Percentiles rank a stretch among this genome's conserved stretches.
phyloP scores from a whole-genome alignment of 2,113 vertebrate genomes.

The Euleptes europaea region DNA sequence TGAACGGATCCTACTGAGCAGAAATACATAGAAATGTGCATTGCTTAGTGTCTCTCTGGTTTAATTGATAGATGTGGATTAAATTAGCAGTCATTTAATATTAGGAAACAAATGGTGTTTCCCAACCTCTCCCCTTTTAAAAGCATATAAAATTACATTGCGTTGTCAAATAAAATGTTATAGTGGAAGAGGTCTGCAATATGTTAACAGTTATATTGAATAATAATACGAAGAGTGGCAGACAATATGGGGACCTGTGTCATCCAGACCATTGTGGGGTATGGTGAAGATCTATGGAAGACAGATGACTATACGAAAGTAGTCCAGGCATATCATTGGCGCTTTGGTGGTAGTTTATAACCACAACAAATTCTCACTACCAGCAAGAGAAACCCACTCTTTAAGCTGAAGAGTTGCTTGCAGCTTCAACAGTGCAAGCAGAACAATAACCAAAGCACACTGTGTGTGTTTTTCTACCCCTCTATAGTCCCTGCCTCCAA shows the following conservation, averaged over 20 bases:
- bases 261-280: not conserved
- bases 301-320: no score
- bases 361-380: not conserved
- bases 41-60: not conserved
- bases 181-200: not conserved
- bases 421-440: not conserved
- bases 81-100: constrained; percentile 5
- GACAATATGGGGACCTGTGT: not conserved
- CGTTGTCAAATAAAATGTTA: constrained; percentile 2
- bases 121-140: not conserved
- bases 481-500: not conserved
- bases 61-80: not conserved
- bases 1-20: not conserved
- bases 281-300: not conserved
- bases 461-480: not conserved
- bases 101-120: not conserved
- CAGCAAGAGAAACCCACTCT: not conserved
- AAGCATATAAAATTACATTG: not conserved
- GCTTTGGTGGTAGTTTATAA: not conserved
- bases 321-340: not conserved
- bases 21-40: not conserved
- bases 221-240: not conserved
- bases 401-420: not conserved
- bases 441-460: not conserved
- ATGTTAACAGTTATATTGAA: constrained; percentile 5